phyloP scores from a whole-genome alignment of 2,797 vertebrate genomes.

The Alauda arvensis region DNA sequence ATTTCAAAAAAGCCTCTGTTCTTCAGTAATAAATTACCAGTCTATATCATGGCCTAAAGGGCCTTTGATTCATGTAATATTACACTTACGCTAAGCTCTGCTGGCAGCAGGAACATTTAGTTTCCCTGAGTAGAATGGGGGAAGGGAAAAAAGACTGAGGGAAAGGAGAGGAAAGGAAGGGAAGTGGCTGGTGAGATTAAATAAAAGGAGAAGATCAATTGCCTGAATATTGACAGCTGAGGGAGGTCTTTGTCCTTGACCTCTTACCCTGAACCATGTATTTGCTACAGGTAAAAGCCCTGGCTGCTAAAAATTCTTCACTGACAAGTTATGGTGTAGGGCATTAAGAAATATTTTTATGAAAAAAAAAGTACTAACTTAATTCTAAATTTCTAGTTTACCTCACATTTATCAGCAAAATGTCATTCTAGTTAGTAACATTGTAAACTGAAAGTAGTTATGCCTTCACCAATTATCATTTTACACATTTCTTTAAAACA shows the following conservation, averaged over 20 bases:
- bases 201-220: conserved; percentile 68
- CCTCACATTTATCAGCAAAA: neutral
- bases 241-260: conserved; percentile 63
- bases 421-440: neutral
- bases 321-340: neutral
- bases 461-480: neutral
- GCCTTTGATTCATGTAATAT: conserved; percentile 74
- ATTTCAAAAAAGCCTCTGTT: conserved; percentile 69
- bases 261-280: conserved; percentile 35
- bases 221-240: conserved; percentile 63
- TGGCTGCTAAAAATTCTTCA: conserved; percentile 16
- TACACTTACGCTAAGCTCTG: conserved; percentile 67
- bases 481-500: neutral
- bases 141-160: neutral
- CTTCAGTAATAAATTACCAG: conserved; percentile 74
- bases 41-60: conserved; percentile 68
- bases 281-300: conserved; percentile 26
- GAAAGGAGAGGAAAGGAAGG: neutral
- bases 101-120: conserved; percentile 62
- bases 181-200: conserved; percentile 65
- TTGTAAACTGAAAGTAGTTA: neutral
- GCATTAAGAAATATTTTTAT: neutral
- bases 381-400: neutral
- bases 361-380: neutral
- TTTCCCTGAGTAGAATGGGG: conserved; percentile 58